Conservation (phyloP, 2,888 invertebrate genomes). For the Spisula subtruncata region DNA sequence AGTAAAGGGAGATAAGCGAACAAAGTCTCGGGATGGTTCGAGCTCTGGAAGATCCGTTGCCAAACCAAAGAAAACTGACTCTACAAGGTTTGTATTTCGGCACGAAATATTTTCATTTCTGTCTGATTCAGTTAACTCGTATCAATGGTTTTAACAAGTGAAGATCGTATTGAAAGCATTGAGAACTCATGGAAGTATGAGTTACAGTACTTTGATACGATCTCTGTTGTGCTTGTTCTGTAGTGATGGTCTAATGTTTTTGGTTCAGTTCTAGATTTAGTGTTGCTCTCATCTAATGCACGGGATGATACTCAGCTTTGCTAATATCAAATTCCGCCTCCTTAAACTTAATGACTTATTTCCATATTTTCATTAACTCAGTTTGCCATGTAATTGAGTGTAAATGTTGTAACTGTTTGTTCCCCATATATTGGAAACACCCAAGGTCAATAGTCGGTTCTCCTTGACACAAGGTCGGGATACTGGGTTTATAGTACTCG, state of each 20-base stretch:
- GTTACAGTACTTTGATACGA: neutral
- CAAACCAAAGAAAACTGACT: slow-evolving; percentile 85
- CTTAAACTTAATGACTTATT: neutral
- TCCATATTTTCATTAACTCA: neutral
- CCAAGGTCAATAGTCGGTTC: neutral
- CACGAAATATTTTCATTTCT: slow-evolving; percentile 19
- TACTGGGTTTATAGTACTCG: no score
- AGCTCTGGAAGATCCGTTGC: slow-evolving; percentile 85
- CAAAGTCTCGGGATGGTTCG: slow-evolving; percentile 85
- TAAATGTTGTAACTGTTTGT: neutral
- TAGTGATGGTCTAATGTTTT: slow-evolving; percentile 21
- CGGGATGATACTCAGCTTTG: neutral
- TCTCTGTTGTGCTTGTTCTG: neutral
- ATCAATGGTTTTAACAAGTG: neutral
- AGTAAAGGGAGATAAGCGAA: slow-evolving; percentile 84
- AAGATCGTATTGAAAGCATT: slow-evolving; percentile 11
- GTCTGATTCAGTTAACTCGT: slow-evolving; percentile 17
- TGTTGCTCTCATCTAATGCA: slow-evolving; percentile 15
- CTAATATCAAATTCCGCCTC: neutral
- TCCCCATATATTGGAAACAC: neutral
- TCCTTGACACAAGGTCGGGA: no score
- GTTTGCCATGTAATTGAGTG: neutral
- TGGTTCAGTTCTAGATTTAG: slow-evolving; percentile 1
- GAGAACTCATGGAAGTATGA: neutral
- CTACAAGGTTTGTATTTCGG: slow-evolving; percentile 83